A percentile compares a stretch with the other conserved stretches of the same genome.
Conservation (phyloP, 2,888 invertebrate species). For the Cyclophora punctaria region DNA sequence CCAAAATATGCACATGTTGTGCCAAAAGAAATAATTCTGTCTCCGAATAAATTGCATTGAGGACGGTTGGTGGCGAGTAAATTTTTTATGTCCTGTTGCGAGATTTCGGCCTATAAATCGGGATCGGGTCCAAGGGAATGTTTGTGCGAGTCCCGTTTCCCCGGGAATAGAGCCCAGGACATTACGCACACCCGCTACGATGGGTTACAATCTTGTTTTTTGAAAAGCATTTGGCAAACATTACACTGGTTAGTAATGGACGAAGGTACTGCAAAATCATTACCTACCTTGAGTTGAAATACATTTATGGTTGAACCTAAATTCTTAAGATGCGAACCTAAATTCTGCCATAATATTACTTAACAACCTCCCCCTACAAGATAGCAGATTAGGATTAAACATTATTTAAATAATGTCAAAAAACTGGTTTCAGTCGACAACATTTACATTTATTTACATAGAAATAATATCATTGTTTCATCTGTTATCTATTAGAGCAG, state of each 20-base stretch:
- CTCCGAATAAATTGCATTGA: slow-evolving; percentile 30
- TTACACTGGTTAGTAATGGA: not conserved
- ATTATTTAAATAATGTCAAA: no score
- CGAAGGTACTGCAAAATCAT: not conserved
- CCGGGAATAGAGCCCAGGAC: slow-evolving; percentile 23
- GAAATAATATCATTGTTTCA: no score
- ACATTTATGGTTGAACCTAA: not conserved
- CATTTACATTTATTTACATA: no score
- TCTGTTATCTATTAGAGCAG: no score
- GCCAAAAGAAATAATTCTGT: slow-evolving; percentile 1
- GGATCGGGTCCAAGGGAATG: slow-evolving; percentile 29
- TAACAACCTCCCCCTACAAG: no score
- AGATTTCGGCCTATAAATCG: slow-evolving; percentile 35
- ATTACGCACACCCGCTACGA: slow-evolving; percentile 41
- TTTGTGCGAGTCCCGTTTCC: slow-evolving; percentile 29
- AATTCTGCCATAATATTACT: no score
- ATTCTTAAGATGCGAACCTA: no score
- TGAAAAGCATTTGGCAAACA: slow-evolving; percentile 11
- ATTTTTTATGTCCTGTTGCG: slow-evolving; percentile 30
- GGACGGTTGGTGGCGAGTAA: slow-evolving; percentile 24
- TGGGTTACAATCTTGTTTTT: slow-evolving; percentile 32
- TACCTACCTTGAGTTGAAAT: not conserved
- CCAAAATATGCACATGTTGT: not conserved
- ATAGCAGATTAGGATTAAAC: no score
- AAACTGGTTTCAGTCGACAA: no score